Base-by-base conservation (phyloP, 2,797 vertebrate species). In the Phyllotis vaccarum region DNA sequence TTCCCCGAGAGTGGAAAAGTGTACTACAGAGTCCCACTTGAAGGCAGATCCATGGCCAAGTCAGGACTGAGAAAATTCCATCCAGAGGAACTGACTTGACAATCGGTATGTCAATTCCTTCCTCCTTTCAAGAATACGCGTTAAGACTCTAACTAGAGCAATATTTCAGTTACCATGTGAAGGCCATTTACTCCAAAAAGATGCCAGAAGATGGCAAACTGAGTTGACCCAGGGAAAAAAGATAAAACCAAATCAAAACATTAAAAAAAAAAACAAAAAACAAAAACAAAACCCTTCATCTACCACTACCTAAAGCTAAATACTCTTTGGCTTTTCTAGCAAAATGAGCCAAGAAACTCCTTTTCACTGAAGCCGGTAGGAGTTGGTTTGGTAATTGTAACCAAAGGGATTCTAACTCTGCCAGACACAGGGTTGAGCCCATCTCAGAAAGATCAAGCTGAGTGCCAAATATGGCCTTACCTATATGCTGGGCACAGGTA, bases 401-500 rank as follows among this genome's bases (percentile, higher is more conserved):
- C 14, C 46, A 94, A 85, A 95, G 80, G 34, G 37, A 74, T 40
- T 49, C 19, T 22, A 21, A 66, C 24, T 24, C 11, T 1, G 37
- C 3, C 52, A 66, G 94, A 87, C 11, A 40, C 74, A 17, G 1
- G 31, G n/a, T 22, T 31, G 80, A 43, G 0, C 24, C n/a, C 34
- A 3, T 37, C 7, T 13, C 9, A 43, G n/a, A 0, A 75, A 54
- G 66, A 34, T 7, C 0, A 1, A 52, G 62, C 40, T 21, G 21
- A 37, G 46, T 0, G 27, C 66, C 62, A 8, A 1, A 66, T 0
- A 2, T 1, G 5, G 56, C 93, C 99, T 83, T 99, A 99, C 99
- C 99, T 58, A 99, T 99, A 97, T 99, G 99, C 60, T 99, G 99
- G 94, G 99, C 99, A 0, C 99, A 99, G 97, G 99, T 99, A 98